These are phyloP conservation scores for Pachypeltis micranthus DNA, from an alignment of 1,140 invertebrate species.

Conservation along the genomic window DNA sequence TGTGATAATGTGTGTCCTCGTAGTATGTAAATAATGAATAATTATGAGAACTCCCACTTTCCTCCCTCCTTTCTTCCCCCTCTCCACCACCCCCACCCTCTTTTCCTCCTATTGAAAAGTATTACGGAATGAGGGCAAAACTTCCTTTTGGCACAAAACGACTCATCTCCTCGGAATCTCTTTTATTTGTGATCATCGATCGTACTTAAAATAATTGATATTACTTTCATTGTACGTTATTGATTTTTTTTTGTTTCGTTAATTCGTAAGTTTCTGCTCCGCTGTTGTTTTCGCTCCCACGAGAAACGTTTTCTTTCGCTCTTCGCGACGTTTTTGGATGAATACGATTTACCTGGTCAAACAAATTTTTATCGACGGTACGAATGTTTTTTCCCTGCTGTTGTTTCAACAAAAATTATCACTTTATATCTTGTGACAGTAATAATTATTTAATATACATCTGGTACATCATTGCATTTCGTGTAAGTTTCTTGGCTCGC, in stretches of 20 bases:
- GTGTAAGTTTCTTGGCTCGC: no score
- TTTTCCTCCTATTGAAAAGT: slow-evolving; percentile 8
- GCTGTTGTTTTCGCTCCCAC: not conserved
- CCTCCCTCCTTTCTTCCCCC: no score
- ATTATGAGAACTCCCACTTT: slow-evolving; percentile 3
- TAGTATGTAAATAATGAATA: slow-evolving; percentile 1
- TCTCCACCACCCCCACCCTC: no score
- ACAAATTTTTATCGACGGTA: no score
- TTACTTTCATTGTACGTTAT: not conserved
- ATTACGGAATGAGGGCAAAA: slow-evolving; percentile 5
- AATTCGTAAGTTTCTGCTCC: not conserved
- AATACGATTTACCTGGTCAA: no score
- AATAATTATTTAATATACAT: slow-evolving; percentile 10
- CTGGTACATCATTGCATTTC: slow-evolving; percentile 7
- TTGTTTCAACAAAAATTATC: not conserved
- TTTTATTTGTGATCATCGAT: slow-evolving; percentile 2
- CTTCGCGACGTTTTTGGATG: no score
- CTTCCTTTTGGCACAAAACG: slow-evolving; percentile 9
- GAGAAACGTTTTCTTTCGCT: no score
- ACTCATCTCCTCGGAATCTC: slow-evolving; percentile 6
- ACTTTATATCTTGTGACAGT: slow-evolving; percentile 1
- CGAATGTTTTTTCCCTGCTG: not conserved
- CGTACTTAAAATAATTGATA: slow-evolving; percentile 6
- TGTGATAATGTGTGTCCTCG: slow-evolving; percentile 5
- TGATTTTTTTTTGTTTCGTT: not conserved